Percentiles rank a stretch among this genome's conserved stretches.
Conservation (phyloP, 2,797 vertebrate species). For the Tragopan temminckii region DNA sequence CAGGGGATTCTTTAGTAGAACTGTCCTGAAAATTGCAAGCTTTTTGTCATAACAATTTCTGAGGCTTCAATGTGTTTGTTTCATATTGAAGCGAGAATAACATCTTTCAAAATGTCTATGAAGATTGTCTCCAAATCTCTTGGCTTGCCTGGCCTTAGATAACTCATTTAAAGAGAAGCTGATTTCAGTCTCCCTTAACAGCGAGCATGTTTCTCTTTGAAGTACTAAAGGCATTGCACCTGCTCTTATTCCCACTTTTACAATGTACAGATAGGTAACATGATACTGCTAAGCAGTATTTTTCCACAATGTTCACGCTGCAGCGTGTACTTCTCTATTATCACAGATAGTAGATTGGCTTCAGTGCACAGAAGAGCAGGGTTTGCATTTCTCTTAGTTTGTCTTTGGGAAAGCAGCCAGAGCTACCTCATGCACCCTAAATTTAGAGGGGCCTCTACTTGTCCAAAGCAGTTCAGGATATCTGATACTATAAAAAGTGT, state of each 20-base stretch:
- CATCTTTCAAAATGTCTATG: neutral
- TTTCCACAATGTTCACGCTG: neutral
- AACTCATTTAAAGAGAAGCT: neutral
- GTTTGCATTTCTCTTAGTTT: neutral
- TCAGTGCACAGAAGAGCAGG: neutral
- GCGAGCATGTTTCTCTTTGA: neutral
- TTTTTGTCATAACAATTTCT: neutral
- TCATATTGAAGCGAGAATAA: neutral
- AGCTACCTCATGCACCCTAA: slow-evolving; percentile 24
- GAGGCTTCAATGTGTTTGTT: neutral
- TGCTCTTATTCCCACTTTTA: neutral
- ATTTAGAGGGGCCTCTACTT: slow-evolving; percentile 25
- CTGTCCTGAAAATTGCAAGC: neutral
- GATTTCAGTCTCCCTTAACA: neutral
- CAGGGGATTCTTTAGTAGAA: neutral
- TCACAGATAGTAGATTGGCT: neutral
- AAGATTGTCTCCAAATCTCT: neutral
- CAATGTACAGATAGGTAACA: neutral
- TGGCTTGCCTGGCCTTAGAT: neutral
- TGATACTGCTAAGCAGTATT: neutral
- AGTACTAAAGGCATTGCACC: neutral
- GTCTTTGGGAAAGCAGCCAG: slow-evolving; percentile 41
- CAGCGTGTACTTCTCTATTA: neutral
- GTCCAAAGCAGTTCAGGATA: slow-evolving; percentile 15
- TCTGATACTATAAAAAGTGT: slow-evolving; percentile 26